phyloP scores from a whole-genome alignment of 1,140 invertebrate genomes.

The Octopus sinensis region DNA sequence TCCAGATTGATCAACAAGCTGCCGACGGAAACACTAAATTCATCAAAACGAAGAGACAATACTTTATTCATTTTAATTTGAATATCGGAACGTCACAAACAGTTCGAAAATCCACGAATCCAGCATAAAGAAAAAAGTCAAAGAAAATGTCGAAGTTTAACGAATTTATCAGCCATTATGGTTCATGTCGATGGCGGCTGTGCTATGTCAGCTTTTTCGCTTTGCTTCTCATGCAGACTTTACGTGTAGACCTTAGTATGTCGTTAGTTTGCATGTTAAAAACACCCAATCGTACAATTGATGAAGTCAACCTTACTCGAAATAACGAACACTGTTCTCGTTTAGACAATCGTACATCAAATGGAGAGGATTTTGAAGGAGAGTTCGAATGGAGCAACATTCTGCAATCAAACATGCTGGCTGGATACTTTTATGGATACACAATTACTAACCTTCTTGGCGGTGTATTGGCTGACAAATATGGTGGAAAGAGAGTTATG shows the following conservation, averaged over 20 bases:
- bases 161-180: too few relatives aligned
- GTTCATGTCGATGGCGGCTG: too few relatives aligned
- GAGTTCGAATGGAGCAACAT: conserved; percentile 80
- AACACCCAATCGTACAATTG: neutral
- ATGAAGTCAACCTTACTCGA: neutral
- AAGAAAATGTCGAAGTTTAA: too few relatives aligned
- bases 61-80: too few relatives aligned
- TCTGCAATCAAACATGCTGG: conserved; percentile 74
- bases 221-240: too few relatives aligned
- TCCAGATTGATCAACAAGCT: too few relatives aligned
- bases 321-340: neutral
- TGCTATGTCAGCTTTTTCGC: too few relatives aligned
- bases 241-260: conserved; percentile 55
- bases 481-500: conserved; percentile 39
- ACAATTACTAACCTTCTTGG: conserved; percentile 75
- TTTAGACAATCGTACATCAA: neutral
- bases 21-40: too few relatives aligned
- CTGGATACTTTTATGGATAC: conserved; percentile 82
- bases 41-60: too few relatives aligned
- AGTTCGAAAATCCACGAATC: too few relatives aligned
- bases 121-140: too few relatives aligned
- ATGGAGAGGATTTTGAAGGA: conserved; percentile 4
- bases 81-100: too few relatives aligned
- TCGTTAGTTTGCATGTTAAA: conserved; percentile 79
- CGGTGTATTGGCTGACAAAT: conserved; percentile 66